phyloP scores from a whole-genome alignment of 2,113 vertebrate species.

The Sciurus niger region DNA sequence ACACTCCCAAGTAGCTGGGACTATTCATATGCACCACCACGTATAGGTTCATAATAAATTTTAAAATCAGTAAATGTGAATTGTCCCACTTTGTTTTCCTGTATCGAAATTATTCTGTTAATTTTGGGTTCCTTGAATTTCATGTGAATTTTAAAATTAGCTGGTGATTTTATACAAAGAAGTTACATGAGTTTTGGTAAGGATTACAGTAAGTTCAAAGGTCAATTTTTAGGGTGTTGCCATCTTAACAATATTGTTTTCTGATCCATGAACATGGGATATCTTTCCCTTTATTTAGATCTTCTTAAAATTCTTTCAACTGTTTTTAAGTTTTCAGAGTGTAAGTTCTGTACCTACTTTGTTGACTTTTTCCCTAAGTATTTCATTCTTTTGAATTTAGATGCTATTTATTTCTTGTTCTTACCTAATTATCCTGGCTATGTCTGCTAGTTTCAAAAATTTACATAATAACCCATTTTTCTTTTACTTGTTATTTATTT shows the following conservation, averaged over 20 bases:
- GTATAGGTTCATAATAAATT: background rate
- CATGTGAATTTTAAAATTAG: background rate
- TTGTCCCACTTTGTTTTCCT: background rate
- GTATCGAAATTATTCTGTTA: constrained; percentile 17
- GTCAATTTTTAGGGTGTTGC: background rate
- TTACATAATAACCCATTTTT: background rate
- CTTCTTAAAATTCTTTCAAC: background rate
- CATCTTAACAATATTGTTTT: background rate
- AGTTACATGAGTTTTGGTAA: background rate
- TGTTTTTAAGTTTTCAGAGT: background rate
- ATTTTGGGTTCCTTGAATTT: background rate
- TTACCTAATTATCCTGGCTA: background rate
- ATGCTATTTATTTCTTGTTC: background rate
- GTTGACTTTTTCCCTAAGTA: background rate
- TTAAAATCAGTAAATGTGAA: background rate
- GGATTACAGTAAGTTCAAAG: background rate
- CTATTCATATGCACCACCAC: too few relatives aligned
- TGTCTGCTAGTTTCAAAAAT: background rate
- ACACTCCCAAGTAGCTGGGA: background rate
- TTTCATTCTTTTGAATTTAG: constrained; percentile 14
- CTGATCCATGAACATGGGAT: background rate
- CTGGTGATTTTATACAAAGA: constrained; percentile 21
- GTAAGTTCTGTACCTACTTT: background rate
- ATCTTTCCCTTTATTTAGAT: background rate
- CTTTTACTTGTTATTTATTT: constrained; percentile 18